Base-by-base conservation (phyloP, 37 sponge, comb jelly and placozoan genomes). In the Petrosia ficiformis region DNA sequence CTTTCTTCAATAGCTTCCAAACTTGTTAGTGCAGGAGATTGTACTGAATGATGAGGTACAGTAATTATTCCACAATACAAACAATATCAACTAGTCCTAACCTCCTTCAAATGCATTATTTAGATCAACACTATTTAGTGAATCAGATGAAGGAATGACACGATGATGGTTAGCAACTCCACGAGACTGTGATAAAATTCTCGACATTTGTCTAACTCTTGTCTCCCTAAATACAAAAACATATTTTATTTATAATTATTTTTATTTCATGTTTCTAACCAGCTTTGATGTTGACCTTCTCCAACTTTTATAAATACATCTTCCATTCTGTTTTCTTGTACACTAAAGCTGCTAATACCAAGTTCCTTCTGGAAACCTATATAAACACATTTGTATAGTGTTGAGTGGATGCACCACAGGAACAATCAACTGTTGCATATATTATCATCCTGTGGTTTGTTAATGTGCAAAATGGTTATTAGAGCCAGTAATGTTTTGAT, bases 231-330 rank as follows among this genome's bases (percentile, higher is more conserved):
- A 48, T 19, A 48, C 8, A 48, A 48, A 19, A 48, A 48, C 14
- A 48, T 48, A 48, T 8, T 48, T 48, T 48, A 48, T 19, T 48
- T 8, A 48, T 19, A 48, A 48, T 48, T 19, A 48, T 8, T 48
- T 48, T 19, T 48, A 48, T 19, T 48, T 19, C 14, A 8, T 48
- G 14, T 8, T 8, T 48, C 8, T 8, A 19, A 48, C 54, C 54
- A 48, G 8, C 14, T 19, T 48, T 48, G 8, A 14, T 48, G 8
- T 14, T 48, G 14, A n/a, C 80, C 86, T 65, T 94, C 90, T 30
- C 91, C 90, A 22, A 95, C 98, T 65, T 97, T 94, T 59, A 97
- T 86, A 77, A 95, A 95, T 30, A 95, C 96, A 42, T 95, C 96
- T 59, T 95, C 96, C 87, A 95, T 84, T 19, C 93, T 97, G 11